Evolutionary conservation across 2,113 vertebrate species (phyloP).

Genomic region (Neodon shergylaensis): DNA sequence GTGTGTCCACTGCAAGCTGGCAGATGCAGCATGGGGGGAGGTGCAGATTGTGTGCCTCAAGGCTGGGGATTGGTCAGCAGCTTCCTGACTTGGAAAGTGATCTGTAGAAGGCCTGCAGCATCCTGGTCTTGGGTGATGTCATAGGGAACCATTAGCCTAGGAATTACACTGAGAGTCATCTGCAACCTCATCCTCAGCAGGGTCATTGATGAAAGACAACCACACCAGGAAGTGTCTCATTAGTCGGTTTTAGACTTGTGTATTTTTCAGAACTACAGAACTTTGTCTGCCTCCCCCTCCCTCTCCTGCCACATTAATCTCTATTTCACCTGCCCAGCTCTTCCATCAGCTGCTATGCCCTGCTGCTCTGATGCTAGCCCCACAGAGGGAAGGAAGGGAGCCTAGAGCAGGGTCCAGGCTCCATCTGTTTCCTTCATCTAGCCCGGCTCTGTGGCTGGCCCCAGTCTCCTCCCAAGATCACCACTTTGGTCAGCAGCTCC

Average conservation of each 20-base stretch:
- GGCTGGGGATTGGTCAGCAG: slow-evolving; percentile 38
- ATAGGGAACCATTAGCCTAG: slow-evolving; percentile 85
- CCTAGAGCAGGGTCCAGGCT: background rate
- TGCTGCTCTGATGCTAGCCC: background rate
- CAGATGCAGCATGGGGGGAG: slow-evolving; percentile 35
- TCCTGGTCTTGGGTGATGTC: slow-evolving; percentile 84
- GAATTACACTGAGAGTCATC: slow-evolving; percentile 88
- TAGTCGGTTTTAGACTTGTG: slow-evolving; percentile 86
- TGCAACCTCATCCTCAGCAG: slow-evolving; percentile 84
- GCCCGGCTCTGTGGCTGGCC: background rate
- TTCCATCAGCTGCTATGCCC: slow-evolving; percentile 36
- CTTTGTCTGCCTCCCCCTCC: slow-evolving; percentile 77
- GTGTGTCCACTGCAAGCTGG: slow-evolving; percentile 70
- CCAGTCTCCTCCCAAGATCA: background rate
- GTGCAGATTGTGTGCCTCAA: slow-evolving; percentile 46
- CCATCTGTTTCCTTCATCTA: background rate
- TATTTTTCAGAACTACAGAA: slow-evolving; percentile 86
- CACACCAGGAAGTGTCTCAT: slow-evolving; percentile 86
- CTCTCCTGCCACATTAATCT: slow-evolving; percentile 75
- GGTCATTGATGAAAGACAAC: slow-evolving; percentile 87
- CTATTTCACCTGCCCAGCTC: slow-evolving; percentile 66
- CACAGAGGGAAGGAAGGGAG: accelerated
- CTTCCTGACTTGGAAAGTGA: slow-evolving; percentile 80
- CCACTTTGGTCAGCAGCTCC: background rate
- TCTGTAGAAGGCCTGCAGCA: slow-evolving; percentile 80